Evolutionary conservation across 2,888 invertebrate genomes (phyloP), one percentile per base, ranked within the genome.

Genomic region (Rhagonycha lutea): DNA sequence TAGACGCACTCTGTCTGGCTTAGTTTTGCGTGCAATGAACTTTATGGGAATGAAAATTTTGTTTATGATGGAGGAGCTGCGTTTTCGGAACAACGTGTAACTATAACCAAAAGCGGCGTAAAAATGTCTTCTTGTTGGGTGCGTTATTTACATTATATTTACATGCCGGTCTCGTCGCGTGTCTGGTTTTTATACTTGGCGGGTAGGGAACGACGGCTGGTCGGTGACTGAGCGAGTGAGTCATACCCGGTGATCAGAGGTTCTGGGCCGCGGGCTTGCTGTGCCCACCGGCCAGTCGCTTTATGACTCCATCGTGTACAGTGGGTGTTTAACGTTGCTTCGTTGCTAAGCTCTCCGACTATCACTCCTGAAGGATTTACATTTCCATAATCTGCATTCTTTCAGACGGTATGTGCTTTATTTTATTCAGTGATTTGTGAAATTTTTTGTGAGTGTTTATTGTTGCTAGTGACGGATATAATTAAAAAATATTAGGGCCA

Each of bases 221-320:
- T 61, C 75, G 69, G 74, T 78, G 76, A 78, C 65, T 78, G 75
- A 32, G 65, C 47, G 69, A 65, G 73, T 75, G 78, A 75, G 78
- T 77, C 78, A 78, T 73, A 69, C 29, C 67, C 62, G 70, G 60
- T 32, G 75, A 75, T 32, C 61, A 60, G 69, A 47, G 32, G 24
- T 63, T 62, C 70, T 68, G 73, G 47, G 65, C 75, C 75, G 72
- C 75, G 67, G 73, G 75, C 78, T 76, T 69, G 73, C 60, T 69
- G 68, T 79, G 70, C 74, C 75, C 77, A 72, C 76, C 75, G 79
- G 73, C 76, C 80, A 80, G 80, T 80, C 76, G 78, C 71, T 71
- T 71, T 68, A 73, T 71, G 78, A 77, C 76, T 75, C 74, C 47
- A 32, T 14, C 12, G 75, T 74, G 73, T 68, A 61, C 24, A 18